These are phyloP conservation scores for Himalopsyche anomala DNA, from an alignment of 2,888 invertebrate genomes.

Conservation along the genomic window DNA sequence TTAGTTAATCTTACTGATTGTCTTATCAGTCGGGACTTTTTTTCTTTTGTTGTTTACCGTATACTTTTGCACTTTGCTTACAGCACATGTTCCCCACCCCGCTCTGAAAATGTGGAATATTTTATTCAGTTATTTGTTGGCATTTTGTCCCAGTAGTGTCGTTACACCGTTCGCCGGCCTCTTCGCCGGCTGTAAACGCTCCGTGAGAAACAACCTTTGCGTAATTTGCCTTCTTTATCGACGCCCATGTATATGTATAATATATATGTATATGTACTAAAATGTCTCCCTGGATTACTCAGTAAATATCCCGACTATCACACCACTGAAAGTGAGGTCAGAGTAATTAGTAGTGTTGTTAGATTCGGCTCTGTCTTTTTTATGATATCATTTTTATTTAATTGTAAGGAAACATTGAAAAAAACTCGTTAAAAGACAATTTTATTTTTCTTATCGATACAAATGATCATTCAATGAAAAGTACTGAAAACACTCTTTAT, in stretches of 20 bases:
- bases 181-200: constrained; percentile 19
- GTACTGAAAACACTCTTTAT: no score
- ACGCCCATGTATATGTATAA: neutral
- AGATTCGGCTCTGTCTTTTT: no score
- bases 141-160: constrained; percentile 30
- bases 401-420: no score
- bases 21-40: no score
- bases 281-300: constrained; percentile 8
- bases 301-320: neutral
- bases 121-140: constrained; percentile 34
- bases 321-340: neutral
- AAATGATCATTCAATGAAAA: no score
- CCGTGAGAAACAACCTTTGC: constrained; percentile 4
- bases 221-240: constrained; percentile 34
- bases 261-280: neutral
- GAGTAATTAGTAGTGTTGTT: neutral
- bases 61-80: neutral
- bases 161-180: neutral
- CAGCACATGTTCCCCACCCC: constrained; percentile 4
- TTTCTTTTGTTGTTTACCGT: no score
- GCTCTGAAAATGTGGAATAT: neutral
- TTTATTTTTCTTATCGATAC: no score
- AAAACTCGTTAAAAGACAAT: no score
- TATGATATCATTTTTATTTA: no score
- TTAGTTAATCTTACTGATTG: no score